Base-by-base conservation (phyloP, 1,140 invertebrate species). In the Hyphantria cunea region DNA sequence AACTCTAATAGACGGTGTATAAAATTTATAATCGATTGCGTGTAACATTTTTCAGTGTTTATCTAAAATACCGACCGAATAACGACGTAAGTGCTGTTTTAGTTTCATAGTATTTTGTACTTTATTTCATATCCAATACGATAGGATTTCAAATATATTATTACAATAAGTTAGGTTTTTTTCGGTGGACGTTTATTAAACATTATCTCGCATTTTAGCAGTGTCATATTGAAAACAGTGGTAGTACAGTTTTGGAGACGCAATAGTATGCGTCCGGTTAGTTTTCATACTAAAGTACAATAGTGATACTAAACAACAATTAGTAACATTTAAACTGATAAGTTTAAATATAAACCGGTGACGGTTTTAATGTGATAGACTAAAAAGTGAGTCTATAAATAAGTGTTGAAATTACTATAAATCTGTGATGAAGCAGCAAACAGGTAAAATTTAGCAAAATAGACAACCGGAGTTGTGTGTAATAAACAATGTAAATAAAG, bases 141-240 rank as follows among this genome's bases (percentile, higher is more conserved):
- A n/a, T 6, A 2, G 0, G 8, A 0, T 55, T 72, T 73, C 32
- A 25, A 25, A 25, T 25, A 25, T 5, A 25, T 25, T 3, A 25
- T 25, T 25, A n/a, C 5, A 5, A 25, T 25, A 3, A 25, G 17
- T 3, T 25, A 25, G 2, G 17, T 25, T 25, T 25, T 25, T 25
- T 25, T 25, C 17, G 1, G 17, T 58, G 33, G 55, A 34, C 13
- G 55, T 58, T 39, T 58, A 54, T 58, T 31, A 12, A 48, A 49
- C 33, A 73, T 86, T 86, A 87, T 87, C 84, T 77, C 74, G 71
- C 70, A 76, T 82, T 78, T 68, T 82, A 83, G 78, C 81, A 81
- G 83, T 86, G 85, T 88, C 79, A 82, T 82, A 84, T 71, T 75
- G 69, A 80, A 76, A 78, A 81, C 72, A 85, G 70, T 75, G 33